A percentile compares a stretch with the other conserved stretches of the same genome.
phyloP scores from a whole-genome alignment of 2,888 invertebrate species.

The Hypomecis atomaria region DNA sequence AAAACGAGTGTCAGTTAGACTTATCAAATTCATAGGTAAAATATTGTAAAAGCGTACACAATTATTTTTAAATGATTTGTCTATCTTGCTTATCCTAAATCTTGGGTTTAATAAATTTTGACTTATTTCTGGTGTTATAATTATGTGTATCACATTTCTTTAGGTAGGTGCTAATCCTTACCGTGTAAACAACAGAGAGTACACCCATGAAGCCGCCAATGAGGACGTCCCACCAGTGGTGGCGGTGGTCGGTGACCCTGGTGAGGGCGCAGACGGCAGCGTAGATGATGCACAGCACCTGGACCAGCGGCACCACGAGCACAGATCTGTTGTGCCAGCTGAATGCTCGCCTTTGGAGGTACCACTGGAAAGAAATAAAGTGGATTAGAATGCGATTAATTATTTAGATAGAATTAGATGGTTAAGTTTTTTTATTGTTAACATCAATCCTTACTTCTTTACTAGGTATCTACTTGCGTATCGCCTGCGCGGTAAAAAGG shows the following conservation, averaged over 20 bases:
- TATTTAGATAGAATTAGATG: too few relatives aligned
- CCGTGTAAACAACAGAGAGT: conserved; percentile 84
- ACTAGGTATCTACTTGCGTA: too few relatives aligned
- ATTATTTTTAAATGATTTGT: too few relatives aligned
- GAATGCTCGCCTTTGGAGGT: conserved; percentile 85
- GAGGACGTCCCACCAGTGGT: conserved; percentile 93
- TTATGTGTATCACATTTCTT: too few relatives aligned
- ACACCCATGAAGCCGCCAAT: conserved; percentile 86
- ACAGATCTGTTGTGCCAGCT: conserved; percentile 77
- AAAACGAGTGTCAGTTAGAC: too few relatives aligned
- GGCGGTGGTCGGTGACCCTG: conserved; percentile 88
- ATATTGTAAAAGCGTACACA: too few relatives aligned
- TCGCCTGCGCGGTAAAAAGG: too few relatives aligned
- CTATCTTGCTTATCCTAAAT: too few relatives aligned
- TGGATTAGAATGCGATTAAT: background rate
- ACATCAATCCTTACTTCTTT: background rate
- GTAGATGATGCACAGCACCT: conserved; percentile 86
- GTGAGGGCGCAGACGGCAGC: conserved; percentile 87
- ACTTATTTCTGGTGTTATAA: too few relatives aligned
- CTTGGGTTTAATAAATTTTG: too few relatives aligned
- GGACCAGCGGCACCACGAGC: conserved; percentile 86
- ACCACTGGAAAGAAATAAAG: conserved; percentile 81
- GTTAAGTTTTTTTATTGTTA: background rate
- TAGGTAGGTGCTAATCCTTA: too few relatives aligned
- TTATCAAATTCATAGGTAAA: too few relatives aligned